A percentile compares a stretch with the other conserved stretches of the same genome.
These are phyloP conservation scores for Drosophila longiperda DNA, from an alignment of 2,888 invertebrate species.

Conservation along the genomic window DNA sequence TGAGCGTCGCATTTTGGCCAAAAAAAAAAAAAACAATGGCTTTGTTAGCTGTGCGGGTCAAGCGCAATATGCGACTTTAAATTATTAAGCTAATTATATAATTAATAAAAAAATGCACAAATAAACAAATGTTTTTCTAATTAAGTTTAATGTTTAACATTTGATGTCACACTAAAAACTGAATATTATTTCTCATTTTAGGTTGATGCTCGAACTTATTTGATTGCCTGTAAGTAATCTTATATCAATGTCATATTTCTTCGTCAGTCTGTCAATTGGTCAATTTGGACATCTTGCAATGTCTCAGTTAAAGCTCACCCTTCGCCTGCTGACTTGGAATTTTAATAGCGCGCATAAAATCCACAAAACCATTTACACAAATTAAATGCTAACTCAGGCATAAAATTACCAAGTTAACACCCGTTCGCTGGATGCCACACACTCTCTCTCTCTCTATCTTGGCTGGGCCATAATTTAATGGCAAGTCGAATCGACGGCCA, in stretches of 20 bases:
- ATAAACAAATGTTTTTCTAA: constrained; percentile 1
- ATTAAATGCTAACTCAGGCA: constrained; percentile 81
- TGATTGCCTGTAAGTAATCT: constrained; percentile 3
- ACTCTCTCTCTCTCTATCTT: background rate
- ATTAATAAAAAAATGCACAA: background rate
- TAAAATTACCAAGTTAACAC: constrained; percentile 83
- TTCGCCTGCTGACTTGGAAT: constrained; percentile 19
- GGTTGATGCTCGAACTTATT: background rate
- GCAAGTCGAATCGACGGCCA: constrained; percentile 38
- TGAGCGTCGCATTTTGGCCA: constrained; percentile 58
- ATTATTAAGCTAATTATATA: constrained; percentile 55
- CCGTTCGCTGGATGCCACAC: constrained; percentile 48
- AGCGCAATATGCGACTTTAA: constrained; percentile 44
- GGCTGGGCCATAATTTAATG: constrained; percentile 56
- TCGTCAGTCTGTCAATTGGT: constrained; percentile 43
- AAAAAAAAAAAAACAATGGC: constrained; percentile 40
- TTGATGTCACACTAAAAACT: background rate
- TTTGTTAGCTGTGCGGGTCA: constrained; percentile 66
- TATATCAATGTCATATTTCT: background rate
- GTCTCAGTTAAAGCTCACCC: constrained; percentile 6
- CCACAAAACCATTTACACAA: constrained; percentile 79
- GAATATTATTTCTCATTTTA: constrained; percentile 1
- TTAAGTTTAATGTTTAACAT: background rate
- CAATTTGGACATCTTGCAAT: constrained; percentile 9
- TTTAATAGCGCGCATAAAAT: constrained; percentile 78